Evolutionary conservation across 2,888 invertebrate species (phyloP).

Genomic region (Synanthedon vespiformis): DNA sequence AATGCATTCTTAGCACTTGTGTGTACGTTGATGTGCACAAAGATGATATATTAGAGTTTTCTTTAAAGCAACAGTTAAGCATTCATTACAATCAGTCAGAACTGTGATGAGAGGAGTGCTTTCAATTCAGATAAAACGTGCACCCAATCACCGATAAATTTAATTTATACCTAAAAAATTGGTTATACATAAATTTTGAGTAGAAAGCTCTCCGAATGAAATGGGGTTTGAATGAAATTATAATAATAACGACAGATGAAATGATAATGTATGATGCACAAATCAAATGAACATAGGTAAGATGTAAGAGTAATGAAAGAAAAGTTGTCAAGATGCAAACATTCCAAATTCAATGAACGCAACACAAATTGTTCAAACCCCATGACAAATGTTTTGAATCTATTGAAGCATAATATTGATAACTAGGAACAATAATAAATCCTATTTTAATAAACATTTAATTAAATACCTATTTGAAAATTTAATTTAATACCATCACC

Average conservation of each 20-base stretch:
- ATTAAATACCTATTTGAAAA: slow-evolving; percentile 8
- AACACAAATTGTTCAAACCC: slow-evolving; percentile 66
- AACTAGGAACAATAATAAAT: slow-evolving; percentile 23
- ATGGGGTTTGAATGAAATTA: slow-evolving; percentile 67
- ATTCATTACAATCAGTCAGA: slow-evolving; percentile 49
- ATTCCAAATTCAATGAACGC: slow-evolving; percentile 55
- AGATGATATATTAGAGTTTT: slow-evolving; percentile 5
- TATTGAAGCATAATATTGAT: slow-evolving; percentile 37
- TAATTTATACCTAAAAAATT: slow-evolving; percentile 11
- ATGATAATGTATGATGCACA: slow-evolving; percentile 46
- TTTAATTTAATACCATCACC: slow-evolving; percentile 12
- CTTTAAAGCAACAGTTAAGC: slow-evolving; percentile 10
- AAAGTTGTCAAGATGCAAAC: slow-evolving; percentile 71
- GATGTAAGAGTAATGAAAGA: slow-evolving; percentile 36
- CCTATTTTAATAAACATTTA: slow-evolving; percentile 6
- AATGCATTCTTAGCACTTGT: slow-evolving; percentile 32
- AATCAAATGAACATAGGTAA: slow-evolving; percentile 28
- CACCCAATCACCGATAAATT: slow-evolving; percentile 54
- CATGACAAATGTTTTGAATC: slow-evolving; percentile 51
- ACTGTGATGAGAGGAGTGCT: slow-evolving; percentile 57
- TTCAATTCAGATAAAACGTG: slow-evolving; percentile 55
- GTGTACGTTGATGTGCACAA: slow-evolving; percentile 7
- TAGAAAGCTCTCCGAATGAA: slow-evolving; percentile 65
- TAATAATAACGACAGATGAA: slow-evolving; percentile 27
- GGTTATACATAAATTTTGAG: slow-evolving; percentile 8